Base-by-base conservation (phyloP, 92 coral and sea anemone genomes). In the Montipora capitata region DNA sequence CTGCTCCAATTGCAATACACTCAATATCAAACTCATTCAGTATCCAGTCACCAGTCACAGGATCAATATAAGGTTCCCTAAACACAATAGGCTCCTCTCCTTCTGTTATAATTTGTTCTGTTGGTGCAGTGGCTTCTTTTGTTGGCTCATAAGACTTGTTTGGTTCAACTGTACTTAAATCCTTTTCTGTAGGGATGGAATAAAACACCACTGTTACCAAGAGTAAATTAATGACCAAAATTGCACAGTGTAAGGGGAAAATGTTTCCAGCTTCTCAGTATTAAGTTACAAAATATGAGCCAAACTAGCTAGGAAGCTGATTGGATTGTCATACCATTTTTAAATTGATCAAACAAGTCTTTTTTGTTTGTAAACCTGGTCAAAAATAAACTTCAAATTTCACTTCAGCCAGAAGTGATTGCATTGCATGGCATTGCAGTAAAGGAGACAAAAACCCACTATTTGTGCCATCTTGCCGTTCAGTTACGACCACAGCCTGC, bases 1-100 rank as follows among this genome's bases (percentile, higher is more conserved):
- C 99, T 65, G 98, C 98, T 7, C 99, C 99, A 52, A 90, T 88
- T n/a, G 98, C 94, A 16, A 97, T 95, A 51, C 99, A 97, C 27
- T 88, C 94, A 18, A 97, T 87, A 77, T 97, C 99, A 92, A 89
- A 97, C 92, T 90, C 92, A 69, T 74, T 94, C 79, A 95, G 66
- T 13, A 94, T 51, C 98, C 99, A 96, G 76, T 94, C 97, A 2
- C 98, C 99, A 66, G 91, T 87, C 3, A 48, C 72, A 6, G 94
- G 95, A 62, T 96, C 99, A 74, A 96, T 78, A 16, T 65, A 39
- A 12, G 99, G 99, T 4, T 92, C 91, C 49, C 20, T 70, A 63
- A 73, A 76, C 18, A 40, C 67, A 5, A 54, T 42, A 39, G 71
- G 17, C 45, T 80, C 91, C 20, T 77, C 88, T 17, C 45, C 63